These are phyloP conservation scores for Tanaodytes sp. DNA, from an alignment of 2,888 invertebrate species.

Conservation along the genomic window DNA sequence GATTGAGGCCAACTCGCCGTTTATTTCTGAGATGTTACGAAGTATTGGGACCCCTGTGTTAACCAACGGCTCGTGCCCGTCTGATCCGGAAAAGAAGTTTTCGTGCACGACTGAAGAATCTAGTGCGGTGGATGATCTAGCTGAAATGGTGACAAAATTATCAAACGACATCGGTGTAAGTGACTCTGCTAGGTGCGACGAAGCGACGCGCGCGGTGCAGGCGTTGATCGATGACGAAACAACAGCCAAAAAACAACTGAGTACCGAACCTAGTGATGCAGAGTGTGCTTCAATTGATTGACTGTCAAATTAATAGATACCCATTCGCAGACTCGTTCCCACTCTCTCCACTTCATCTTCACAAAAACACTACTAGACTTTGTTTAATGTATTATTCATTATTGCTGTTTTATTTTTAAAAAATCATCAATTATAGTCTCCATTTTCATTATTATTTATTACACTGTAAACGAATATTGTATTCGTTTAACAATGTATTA, in stretches of 20 bases:
- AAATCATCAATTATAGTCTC: too few relatives aligned
- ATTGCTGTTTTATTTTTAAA: too few relatives aligned
- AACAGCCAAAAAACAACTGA: constrained; percentile 13
- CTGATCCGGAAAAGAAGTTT: background rate
- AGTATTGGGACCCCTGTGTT: constrained; percentile 45
- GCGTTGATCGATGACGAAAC: constrained; percentile 41
- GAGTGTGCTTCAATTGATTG: constrained; percentile 38
- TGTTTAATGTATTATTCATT: too few relatives aligned
- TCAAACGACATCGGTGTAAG: constrained; percentile 48
- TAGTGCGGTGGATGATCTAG: constrained; percentile 57
- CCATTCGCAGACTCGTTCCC: too few relatives aligned
- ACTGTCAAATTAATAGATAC: constrained; percentile 37
- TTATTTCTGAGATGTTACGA: constrained; percentile 60
- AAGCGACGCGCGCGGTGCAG: constrained; percentile 52
- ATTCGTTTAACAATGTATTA: too few relatives aligned
- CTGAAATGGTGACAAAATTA: constrained; percentile 57
- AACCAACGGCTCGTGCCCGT: constrained; percentile 43
- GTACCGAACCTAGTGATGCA: constrained; percentile 17
- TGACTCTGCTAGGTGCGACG: constrained; percentile 14
- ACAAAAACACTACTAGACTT: too few relatives aligned
- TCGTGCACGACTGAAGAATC: constrained; percentile 28
- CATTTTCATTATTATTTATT: too few relatives aligned
- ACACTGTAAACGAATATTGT: too few relatives aligned
- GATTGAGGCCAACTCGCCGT: constrained; percentile 63
- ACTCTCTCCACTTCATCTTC: too few relatives aligned